Evolutionary conservation across 2,113 vertebrate species (phyloP).

Genomic region (Acanthochromis polyacanthus): DNA sequence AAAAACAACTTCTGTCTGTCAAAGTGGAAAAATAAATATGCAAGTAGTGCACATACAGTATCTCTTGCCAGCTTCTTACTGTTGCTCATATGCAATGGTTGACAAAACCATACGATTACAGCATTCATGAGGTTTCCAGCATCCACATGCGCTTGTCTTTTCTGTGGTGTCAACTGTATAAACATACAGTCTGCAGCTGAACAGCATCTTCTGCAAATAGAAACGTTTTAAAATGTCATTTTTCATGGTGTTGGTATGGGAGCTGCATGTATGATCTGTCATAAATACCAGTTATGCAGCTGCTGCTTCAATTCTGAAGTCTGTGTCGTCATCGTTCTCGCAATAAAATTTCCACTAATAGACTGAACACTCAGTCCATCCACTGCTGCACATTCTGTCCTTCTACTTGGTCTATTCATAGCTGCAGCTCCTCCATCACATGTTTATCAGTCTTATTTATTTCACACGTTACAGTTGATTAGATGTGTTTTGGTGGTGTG

Average conservation of each 20-base stretch:
- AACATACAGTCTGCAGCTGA: constrained; percentile 10
- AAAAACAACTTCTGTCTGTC: not conserved
- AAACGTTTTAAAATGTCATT: constrained; percentile 56
- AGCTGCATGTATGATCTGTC: constrained; percentile 54
- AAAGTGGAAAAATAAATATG: not conserved
- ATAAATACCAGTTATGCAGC: constrained; percentile 65
- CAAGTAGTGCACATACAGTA: not conserved
- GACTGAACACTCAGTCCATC: constrained; percentile 11
- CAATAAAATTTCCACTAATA: constrained; percentile 41
- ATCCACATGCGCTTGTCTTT: constrained; percentile 3
- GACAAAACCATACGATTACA: not conserved
- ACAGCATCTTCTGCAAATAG: constrained; percentile 42
- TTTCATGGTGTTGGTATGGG: constrained; percentile 49
- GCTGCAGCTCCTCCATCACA: not conserved
- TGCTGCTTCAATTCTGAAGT: constrained; percentile 47
- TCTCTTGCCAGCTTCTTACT: not conserved
- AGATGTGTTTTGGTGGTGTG: constrained; percentile 16
- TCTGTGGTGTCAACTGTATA: constrained; percentile 12
- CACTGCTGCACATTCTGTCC: not conserved
- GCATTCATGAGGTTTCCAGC: not conserved
- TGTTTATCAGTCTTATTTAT: constrained; percentile 10
- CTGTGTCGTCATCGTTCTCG: constrained; percentile 37
- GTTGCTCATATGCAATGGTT: not conserved
- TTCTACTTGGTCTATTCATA: constrained; percentile 25
- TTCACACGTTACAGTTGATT: constrained; percentile 7